Evolutionary conservation across 2,888 invertebrate species (phyloP).

Genomic region (Lasioglossum vierecki): DNA sequence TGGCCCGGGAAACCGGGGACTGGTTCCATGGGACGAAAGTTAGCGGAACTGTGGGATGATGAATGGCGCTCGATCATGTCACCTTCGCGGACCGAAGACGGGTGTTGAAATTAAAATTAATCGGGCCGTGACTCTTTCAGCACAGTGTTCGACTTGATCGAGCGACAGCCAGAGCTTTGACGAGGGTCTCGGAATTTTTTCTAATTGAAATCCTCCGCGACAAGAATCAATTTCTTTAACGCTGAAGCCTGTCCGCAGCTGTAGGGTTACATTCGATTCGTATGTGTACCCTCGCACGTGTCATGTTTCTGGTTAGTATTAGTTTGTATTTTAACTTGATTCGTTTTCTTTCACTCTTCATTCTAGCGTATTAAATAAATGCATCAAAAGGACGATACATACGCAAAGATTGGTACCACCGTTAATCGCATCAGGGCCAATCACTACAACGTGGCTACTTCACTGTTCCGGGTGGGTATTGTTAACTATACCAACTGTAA

Average conservation of each 20-base stretch:
- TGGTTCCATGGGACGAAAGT: constrained; percentile 45
- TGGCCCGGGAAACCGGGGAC: not conserved
- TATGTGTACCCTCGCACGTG: not conserved
- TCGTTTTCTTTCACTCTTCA: not conserved
- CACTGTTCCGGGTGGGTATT: too few species aligned
- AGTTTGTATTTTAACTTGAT: not conserved
- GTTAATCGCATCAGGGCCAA: too few species aligned
- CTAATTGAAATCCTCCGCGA: not conserved
- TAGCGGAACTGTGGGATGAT: constrained; percentile 47
- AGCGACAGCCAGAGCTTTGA: not conserved
- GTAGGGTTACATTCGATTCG: not conserved
- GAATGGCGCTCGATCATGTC: constrained; percentile 52
- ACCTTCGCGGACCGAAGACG: not conserved
- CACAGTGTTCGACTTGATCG: not conserved
- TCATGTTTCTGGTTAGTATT: not conserved
- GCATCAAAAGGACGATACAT: too few species aligned
- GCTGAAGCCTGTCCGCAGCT: not conserved
- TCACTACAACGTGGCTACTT: too few species aligned
- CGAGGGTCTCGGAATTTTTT: not conserved
- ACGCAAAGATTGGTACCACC: too few species aligned
- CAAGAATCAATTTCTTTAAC: not conserved
- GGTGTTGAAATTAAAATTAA: constrained; percentile 52
- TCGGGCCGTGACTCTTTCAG: not conserved
- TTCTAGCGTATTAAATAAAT: too few species aligned
- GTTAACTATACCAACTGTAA: too few species aligned